These are phyloP conservation scores for Acrocephalus kingi DNA, from an alignment of 2,113 vertebrate species.

Conservation along the genomic window DNA sequence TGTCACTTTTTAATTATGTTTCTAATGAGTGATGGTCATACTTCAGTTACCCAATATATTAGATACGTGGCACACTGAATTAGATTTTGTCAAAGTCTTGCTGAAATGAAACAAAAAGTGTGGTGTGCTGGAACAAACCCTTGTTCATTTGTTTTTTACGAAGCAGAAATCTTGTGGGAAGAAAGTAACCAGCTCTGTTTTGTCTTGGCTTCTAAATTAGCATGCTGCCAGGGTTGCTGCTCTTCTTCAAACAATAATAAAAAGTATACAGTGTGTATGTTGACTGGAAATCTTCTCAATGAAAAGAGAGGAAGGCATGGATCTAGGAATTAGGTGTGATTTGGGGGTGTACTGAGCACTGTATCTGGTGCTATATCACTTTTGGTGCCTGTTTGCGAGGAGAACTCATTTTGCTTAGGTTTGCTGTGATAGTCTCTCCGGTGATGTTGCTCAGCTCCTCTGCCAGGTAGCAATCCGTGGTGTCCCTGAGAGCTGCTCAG, in stretches of 20 bases:
- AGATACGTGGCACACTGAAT: slow-evolving; percentile 27
- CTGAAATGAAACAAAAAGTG: slow-evolving; percentile 63
- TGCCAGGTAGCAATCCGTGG: neutral
- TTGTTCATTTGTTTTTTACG: neutral
- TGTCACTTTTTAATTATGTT: slow-evolving; percentile 77
- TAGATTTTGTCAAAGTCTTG: slow-evolving; percentile 43
- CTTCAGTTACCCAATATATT: slow-evolving; percentile 41
- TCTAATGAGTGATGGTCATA: slow-evolving; percentile 71
- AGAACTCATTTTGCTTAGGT: neutral
- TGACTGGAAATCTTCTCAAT: neutral
- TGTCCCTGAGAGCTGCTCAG: neutral
- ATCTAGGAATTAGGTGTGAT: neutral
- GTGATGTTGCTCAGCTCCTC: rapidly evolving
- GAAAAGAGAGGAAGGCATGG: neutral
- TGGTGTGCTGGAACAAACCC: slow-evolving; percentile 3
- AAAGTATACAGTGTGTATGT: neutral
- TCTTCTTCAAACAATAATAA: neutral
- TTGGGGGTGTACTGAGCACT: neutral
- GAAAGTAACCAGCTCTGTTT: slow-evolving; percentile 23
- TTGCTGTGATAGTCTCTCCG: neutral
- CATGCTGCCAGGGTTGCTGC: neutral
- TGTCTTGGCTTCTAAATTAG: neutral
- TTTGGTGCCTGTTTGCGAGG: neutral
- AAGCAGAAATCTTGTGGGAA: slow-evolving; percentile 9
- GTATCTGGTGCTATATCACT: neutral